These are phyloP conservation scores for Drosophila kuntzei DNA, from an alignment of 2,888 invertebrate genomes.

Conservation along the genomic window DNA sequence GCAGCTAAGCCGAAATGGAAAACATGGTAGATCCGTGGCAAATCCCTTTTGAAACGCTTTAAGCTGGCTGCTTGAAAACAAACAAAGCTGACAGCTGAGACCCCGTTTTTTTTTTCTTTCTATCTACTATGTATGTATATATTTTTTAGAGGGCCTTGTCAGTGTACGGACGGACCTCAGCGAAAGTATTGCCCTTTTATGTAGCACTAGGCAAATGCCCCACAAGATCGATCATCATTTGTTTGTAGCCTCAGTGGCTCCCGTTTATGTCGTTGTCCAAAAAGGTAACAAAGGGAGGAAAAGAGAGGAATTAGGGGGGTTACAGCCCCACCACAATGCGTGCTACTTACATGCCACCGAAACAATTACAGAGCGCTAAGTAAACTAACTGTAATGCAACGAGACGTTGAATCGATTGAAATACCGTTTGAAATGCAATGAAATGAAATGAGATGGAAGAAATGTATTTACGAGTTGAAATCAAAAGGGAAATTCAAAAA, in stretches of 20 bases:
- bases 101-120: slow-evolving; percentile 21
- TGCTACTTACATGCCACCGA: slow-evolving; percentile 81
- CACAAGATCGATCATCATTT: slow-evolving; percentile 82
- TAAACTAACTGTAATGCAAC: slow-evolving; percentile 77
- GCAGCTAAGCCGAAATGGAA: slow-evolving; percentile 59
- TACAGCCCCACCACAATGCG: slow-evolving; percentile 64
- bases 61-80: slow-evolving; percentile 70
- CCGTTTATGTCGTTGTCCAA: slow-evolving; percentile 66
- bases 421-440: slow-evolving; percentile 70
- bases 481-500: slow-evolving; percentile 54
- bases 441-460: slow-evolving; percentile 23
- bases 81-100: slow-evolving; percentile 71
- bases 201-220: slow-evolving; percentile 45
- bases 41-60: slow-evolving; percentile 79
- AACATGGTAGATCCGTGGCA: slow-evolving; percentile 76
- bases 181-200: slow-evolving; percentile 74
- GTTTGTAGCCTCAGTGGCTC: slow-evolving; percentile 73
- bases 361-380: slow-evolving; percentile 81
- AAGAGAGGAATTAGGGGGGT: background rate
- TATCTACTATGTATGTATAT: background rate
- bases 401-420: slow-evolving; percentile 58
- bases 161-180: slow-evolving; percentile 42
- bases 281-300: background rate
- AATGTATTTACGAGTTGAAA: slow-evolving; percentile 3
- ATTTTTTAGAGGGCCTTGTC: slow-evolving; percentile 37